A percentile compares a stretch with the other conserved stretches of the same genome.
These are phyloP conservation scores for Planococcus citri DNA, from an alignment of 1,140 invertebrate genomes.

Conservation along the genomic window DNA sequence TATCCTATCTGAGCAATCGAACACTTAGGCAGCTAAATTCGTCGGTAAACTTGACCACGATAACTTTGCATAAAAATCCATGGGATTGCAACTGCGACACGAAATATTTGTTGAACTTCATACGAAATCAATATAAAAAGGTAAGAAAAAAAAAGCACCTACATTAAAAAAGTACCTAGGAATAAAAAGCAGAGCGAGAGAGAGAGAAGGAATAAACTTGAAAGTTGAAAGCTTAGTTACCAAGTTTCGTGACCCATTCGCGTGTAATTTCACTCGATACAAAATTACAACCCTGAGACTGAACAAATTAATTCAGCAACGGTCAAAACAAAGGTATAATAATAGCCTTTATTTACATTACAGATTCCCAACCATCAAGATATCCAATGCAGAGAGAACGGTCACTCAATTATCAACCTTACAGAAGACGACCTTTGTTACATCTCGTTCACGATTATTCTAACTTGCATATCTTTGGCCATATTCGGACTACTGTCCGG, in stretches of 20 bases:
- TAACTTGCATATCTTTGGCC: not conserved
- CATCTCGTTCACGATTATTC: not conserved
- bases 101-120: not conserved
- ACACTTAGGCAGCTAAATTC: not conserved
- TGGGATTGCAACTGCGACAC: slow-evolving; percentile 7
- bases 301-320: too few relatives aligned
- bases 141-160: not conserved
- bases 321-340: too few relatives aligned
- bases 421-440: not conserved
- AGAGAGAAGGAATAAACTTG: too few relatives aligned
- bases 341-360: not conserved
- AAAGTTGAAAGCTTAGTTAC: too few relatives aligned
- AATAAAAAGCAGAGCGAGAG: too few relatives aligned
- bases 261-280: too few relatives aligned
- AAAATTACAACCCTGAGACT: too few relatives aligned
- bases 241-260: too few relatives aligned
- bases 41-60: not conserved
- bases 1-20: not conserved
- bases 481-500: not conserved
- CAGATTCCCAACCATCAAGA: not conserved
- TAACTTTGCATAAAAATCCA: slow-evolving; percentile 1
- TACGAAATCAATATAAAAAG: not conserved
- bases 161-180: too few relatives aligned
- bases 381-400: not conserved
- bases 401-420: not conserved